Base-by-base conservation (phyloP, 2,113 vertebrate species). In the Nannospalax galili region DNA sequence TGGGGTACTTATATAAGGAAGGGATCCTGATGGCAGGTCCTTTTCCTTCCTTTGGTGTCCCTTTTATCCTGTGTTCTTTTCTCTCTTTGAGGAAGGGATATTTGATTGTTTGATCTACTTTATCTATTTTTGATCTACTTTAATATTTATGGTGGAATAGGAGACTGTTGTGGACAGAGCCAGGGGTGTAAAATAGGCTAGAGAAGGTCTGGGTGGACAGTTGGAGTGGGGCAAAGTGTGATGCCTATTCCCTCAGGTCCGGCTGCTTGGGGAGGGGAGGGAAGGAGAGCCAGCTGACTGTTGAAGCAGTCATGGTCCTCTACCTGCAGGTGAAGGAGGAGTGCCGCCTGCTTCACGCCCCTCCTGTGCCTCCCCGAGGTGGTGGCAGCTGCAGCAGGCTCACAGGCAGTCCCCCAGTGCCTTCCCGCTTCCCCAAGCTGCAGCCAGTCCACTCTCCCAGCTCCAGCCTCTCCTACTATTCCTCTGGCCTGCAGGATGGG, bases 391-490 rank as follows among this genome's bases (percentile, higher is more conserved):
- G 77, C 0, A 4, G 96, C 90, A 98, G 98, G 97, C 97, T 97
- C 92, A 98, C 98, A 4, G 98, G 98, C 95, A 99, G 99, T 97
- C 99, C 99, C 9, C 99, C 99, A 0, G 92, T 99, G 62, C 98
- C 99, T 0, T 98, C 99, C 26, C 99, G 98, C 72, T 99, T 99
- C 96, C 98, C 98, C 64, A 99, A 99, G 98, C 96, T 98, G 72
- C 98, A 98, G 28, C 97, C 98, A 0, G 97, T 98, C 12, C 98
- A 98, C 48, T 98, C 98, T 0, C 98, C 99, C 77, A 99, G 98
- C 96, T 99, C 99, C 95, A 99, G 99, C 97, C 98, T 99, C 91
- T 99, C 99, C 82, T 99, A 98, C 98, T 99, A 99, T 98, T 99
- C 99, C 40, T 99, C 99, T 17, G 99, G 99, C 80, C 99, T 99